Percentiles rank a stretch among this genome's conserved stretches.
Evolutionary conservation across 2,888 invertebrate species (phyloP).

Genomic region (Netelia fuscicornis): DNA sequence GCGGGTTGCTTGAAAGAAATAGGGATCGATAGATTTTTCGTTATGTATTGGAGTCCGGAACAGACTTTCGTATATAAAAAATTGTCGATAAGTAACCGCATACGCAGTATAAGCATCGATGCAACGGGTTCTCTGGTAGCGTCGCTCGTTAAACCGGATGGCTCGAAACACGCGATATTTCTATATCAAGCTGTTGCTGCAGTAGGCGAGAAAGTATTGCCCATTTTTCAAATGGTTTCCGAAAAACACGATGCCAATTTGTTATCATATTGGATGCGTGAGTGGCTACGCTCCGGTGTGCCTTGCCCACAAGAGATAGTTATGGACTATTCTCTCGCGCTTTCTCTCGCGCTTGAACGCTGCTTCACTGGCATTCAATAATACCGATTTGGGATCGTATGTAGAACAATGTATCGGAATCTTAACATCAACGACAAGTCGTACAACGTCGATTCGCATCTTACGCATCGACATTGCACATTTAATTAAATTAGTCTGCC

Average conservation of each 20-base stretch:
- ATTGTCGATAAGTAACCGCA: slow-evolving; percentile 45
- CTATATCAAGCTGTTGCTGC: slow-evolving; percentile 69
- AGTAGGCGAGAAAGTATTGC: slow-evolving; percentile 66
- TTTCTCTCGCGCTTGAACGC: slow-evolving; percentile 72
- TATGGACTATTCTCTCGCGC: slow-evolving; percentile 68
- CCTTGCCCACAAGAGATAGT: slow-evolving; percentile 66
- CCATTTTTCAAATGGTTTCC: slow-evolving; percentile 72
- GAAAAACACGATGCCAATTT: slow-evolving; percentile 72
- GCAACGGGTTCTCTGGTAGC: slow-evolving; percentile 66
- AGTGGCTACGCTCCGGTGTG: slow-evolving; percentile 69
- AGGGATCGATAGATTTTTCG: slow-evolving; percentile 52
- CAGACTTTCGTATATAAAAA: slow-evolving; percentile 65
- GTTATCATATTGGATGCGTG: slow-evolving; percentile 68
- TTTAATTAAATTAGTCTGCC: slow-evolving; percentile 68
- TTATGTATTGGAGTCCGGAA: slow-evolving; percentile 62
- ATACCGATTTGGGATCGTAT: slow-evolving; percentile 61
- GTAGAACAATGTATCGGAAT: slow-evolving; percentile 59
- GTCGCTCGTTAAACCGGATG: slow-evolving; percentile 55
- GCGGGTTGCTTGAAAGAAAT: slow-evolving; percentile 57
- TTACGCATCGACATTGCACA: slow-evolving; percentile 74
- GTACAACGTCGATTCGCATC: slow-evolving; percentile 4
- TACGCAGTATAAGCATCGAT: slow-evolving; percentile 66
- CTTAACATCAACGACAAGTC: neutral
- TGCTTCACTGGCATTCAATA: slow-evolving; percentile 68
- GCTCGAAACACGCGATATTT: slow-evolving; percentile 64